phyloP scores from a whole-genome alignment of 2,113 vertebrate genomes.

The Oreochromis niloticus region DNA sequence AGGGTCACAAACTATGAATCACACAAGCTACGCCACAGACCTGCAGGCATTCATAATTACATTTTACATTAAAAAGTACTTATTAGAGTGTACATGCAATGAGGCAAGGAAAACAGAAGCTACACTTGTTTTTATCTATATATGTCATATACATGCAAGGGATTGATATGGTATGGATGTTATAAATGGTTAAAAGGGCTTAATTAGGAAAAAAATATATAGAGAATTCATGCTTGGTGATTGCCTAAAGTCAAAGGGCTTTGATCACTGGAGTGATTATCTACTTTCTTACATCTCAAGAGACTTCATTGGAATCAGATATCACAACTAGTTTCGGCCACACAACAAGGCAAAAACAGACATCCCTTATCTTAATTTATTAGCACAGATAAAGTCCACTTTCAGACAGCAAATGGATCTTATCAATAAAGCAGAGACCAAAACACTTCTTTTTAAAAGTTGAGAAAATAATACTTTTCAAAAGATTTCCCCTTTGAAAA shows the following conservation, averaged over 20 bases:
- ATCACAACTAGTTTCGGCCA: background rate
- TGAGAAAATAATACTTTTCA: background rate
- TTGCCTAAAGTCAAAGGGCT: background rate
- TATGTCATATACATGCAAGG: background rate
- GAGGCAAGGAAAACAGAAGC: background rate
- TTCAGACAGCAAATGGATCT: background rate
- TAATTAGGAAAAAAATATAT: background rate
- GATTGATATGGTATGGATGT: background rate
- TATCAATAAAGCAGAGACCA: background rate
- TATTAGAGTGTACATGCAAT: background rate
- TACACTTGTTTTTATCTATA: background rate
- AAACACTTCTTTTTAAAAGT: background rate
- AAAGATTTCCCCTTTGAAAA: background rate
- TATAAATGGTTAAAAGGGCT: background rate
- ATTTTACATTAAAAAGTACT: background rate
- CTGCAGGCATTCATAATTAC: background rate
- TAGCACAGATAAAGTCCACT: background rate
- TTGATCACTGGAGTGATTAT: background rate
- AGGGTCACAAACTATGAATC: background rate
- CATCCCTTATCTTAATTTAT: background rate
- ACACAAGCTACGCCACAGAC: background rate
- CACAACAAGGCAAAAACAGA: background rate
- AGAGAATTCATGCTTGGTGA: background rate
- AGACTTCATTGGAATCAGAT: background rate
- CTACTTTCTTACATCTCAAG: background rate